Evolutionary conservation across 2,888 invertebrate species (phyloP).

Genomic region (Fragum whitleyi): DNA sequence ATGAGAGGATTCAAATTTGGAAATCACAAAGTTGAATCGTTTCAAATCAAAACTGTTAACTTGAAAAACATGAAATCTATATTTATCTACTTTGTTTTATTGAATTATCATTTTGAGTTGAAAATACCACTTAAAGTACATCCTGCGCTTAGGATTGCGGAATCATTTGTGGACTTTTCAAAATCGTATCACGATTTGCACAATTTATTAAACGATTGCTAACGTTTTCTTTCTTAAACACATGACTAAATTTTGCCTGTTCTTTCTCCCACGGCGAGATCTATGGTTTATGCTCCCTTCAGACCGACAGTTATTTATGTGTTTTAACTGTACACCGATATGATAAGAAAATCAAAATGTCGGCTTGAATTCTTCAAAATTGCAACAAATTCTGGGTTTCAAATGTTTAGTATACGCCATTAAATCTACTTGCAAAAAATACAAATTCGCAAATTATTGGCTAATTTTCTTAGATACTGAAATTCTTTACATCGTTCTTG

Average conservation of each 20-base stretch:
- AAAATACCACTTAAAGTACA: too few species aligned
- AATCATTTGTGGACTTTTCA: too few species aligned
- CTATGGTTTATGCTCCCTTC: conserved; percentile 1
- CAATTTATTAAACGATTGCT: too few species aligned
- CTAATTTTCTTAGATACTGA: neutral
- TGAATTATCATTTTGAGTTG: too few species aligned
- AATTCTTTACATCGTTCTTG: neutral
- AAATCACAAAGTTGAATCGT: too few species aligned
- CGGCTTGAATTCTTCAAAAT: conserved; percentile 24
- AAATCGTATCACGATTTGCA: too few species aligned
- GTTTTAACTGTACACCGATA: conserved; percentile 21
- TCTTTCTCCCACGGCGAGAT: conserved; percentile 18
- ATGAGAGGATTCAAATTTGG: too few species aligned
- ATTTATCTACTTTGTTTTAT: too few species aligned
- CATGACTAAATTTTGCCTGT: neutral
- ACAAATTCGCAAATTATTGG: neutral
- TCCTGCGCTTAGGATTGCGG: too few species aligned
- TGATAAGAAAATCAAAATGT: conserved; percentile 26
- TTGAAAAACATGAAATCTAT: too few species aligned
- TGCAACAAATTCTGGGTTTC: neutral
- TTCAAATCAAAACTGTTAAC: too few species aligned
- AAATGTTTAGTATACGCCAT: neutral
- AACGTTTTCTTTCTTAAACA: too few species aligned
- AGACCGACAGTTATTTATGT: conserved; percentile 14
- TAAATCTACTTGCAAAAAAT: neutral